These are phyloP conservation scores for Acanthosoma haemorrhoidale DNA, from an alignment of 2,888 invertebrate species.

Conservation along the genomic window DNA sequence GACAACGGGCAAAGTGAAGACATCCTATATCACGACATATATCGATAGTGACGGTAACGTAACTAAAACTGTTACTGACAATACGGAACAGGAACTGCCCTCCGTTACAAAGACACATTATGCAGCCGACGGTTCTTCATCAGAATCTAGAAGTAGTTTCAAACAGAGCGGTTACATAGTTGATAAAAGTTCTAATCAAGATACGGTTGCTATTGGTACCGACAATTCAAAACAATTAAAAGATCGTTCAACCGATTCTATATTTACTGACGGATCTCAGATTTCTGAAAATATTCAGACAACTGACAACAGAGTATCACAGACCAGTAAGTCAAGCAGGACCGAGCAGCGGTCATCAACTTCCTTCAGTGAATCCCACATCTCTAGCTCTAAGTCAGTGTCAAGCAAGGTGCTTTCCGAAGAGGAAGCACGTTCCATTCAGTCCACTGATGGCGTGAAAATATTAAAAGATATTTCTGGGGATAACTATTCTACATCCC, in stretches of 20 bases:
- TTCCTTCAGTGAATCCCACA: conserved; percentile 18
- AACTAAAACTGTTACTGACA: conserved; percentile 33
- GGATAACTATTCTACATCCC: background rate
- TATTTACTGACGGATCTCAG: background rate
- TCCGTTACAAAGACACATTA: background rate
- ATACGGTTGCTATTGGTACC: background rate
- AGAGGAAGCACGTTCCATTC: background rate
- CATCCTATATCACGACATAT: conserved; percentile 13
- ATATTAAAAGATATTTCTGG: background rate
- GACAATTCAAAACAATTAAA: background rate
- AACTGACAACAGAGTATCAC: conserved; percentile 18
- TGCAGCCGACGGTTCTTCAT: background rate
- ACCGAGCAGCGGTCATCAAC: conserved; percentile 16
- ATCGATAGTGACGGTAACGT: conserved; percentile 31
- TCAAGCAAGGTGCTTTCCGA: conserved; percentile 4
- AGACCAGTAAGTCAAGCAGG: conserved; percentile 20
- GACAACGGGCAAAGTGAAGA: conserved; percentile 15
- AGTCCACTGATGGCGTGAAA: background rate
- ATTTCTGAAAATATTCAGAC: conserved; percentile 9
- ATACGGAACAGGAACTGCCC: conserved; percentile 22
- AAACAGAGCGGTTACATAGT: background rate
- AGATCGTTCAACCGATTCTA: background rate
- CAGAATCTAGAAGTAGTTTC: background rate
- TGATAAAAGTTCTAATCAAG: background rate
- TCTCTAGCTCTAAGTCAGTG: conserved; percentile 22